These are phyloP conservation scores for Decapterus maruadsi DNA, from an alignment of 2,797 vertebrate genomes.

Conservation along the genomic window DNA sequence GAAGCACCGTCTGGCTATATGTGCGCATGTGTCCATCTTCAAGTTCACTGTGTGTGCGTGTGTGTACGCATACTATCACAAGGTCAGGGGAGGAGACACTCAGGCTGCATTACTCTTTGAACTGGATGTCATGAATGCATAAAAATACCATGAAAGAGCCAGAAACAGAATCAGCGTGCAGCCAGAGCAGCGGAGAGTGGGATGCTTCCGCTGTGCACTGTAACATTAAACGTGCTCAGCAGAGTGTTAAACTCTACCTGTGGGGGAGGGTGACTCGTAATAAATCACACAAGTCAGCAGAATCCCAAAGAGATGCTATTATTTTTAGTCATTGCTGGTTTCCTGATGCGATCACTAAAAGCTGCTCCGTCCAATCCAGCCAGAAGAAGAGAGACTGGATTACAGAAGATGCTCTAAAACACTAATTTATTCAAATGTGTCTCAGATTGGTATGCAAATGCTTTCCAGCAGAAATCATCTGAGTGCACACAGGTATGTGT, in stretches of 20 bases:
- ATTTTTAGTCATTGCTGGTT: slow-evolving; percentile 59
- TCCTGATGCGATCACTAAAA: slow-evolving; percentile 15
- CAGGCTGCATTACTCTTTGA: slow-evolving; percentile 60
- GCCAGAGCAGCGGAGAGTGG: slow-evolving; percentile 1
- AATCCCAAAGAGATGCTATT: slow-evolving; percentile 58
- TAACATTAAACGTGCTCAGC: slow-evolving; percentile 43
- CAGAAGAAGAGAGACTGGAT: not conserved
- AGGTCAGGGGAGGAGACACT: slow-evolving; percentile 51
- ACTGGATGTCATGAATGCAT: slow-evolving; percentile 55
- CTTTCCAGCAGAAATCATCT: slow-evolving; percentile 31
- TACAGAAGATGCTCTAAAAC: not conserved
- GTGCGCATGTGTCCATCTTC: slow-evolving; percentile 18
- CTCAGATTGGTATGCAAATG: slow-evolving; percentile 44
- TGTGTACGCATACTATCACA: slow-evolving; percentile 19
- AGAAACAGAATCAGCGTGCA: slow-evolving; percentile 23
- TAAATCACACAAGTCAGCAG: slow-evolving; percentile 73
- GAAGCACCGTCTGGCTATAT: not conserved
- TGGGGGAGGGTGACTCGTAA: slow-evolving; percentile 53
- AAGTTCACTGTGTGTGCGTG: slow-evolving; percentile 7
- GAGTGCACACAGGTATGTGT: not conserved
- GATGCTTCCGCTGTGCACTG: slow-evolving; percentile 38
- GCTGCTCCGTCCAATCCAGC: slow-evolving; percentile 7
- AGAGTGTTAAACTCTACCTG: slow-evolving; percentile 49
- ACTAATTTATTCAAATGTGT: slow-evolving; percentile 15
- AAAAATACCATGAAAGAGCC: slow-evolving; percentile 70